A percentile compares a stretch with the other conserved stretches of the same genome.
Conservation (phyloP, 2,113 vertebrate genomes). For the Shinisaurus crocodilurus region DNA sequence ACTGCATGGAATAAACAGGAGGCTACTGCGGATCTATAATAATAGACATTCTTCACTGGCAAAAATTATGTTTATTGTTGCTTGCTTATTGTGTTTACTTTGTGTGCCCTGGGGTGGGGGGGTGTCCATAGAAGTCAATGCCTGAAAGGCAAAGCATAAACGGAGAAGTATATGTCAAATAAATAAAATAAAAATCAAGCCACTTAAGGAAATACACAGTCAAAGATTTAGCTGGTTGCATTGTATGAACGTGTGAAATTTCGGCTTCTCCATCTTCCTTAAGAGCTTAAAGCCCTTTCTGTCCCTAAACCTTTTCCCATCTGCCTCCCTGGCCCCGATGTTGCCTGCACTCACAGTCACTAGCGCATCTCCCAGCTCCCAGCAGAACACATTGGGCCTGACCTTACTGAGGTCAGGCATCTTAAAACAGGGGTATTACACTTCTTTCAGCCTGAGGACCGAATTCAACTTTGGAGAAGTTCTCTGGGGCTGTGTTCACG, state of each 20-base stretch:
- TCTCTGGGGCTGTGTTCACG: not conserved
- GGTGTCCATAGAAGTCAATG: not conserved
- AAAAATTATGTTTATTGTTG: not conserved
- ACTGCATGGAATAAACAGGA: not conserved
- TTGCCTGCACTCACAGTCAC: not conserved
- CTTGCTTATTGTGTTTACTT: not conserved
- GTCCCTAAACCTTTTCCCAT: not conserved
- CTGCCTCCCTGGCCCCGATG: not conserved
- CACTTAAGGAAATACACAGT: not conserved
- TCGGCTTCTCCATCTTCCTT: not conserved
- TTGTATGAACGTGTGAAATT: not conserved
- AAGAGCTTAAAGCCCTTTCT: not conserved
- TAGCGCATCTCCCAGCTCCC: not conserved
- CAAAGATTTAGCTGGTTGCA: not conserved
- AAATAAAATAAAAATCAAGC: not conserved
- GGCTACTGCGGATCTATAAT: fast-evolving
- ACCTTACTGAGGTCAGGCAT: not conserved
- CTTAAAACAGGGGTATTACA: no score
- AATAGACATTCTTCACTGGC: fast-evolving
- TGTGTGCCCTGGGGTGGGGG: not conserved
- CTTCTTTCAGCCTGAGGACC: no score
- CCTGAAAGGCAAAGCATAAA: not conserved
- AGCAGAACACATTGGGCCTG: not conserved
- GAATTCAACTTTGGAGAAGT: not conserved
- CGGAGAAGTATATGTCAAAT: not conserved